A percentile compares a stretch with the other conserved stretches of the same genome.
phyloP scores from a whole-genome alignment of 2,888 invertebrate species.

The Lepetodrilus schrolli region DNA sequence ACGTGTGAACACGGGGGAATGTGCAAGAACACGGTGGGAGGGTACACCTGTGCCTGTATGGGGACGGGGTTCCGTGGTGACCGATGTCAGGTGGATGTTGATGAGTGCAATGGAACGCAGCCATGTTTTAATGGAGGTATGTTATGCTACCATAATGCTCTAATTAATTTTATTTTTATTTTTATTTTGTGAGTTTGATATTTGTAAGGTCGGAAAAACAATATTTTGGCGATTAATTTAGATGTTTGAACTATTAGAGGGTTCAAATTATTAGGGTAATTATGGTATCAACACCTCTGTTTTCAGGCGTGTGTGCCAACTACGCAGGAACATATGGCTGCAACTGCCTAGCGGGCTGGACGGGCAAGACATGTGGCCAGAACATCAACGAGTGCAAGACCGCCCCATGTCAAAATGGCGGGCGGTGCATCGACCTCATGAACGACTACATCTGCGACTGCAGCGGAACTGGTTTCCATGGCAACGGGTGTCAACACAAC shows the following conservation, averaged over 20 bases:
- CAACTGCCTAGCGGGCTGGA: slow-evolving; percentile 60
- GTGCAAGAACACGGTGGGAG: slow-evolving; percentile 57
- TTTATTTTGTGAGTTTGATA: too few relatives aligned
- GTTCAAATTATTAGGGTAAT: too few relatives aligned
- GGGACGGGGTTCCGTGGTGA: slow-evolving; percentile 62
- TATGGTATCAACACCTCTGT: too few relatives aligned
- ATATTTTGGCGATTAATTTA: too few relatives aligned
- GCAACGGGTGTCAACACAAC: slow-evolving; percentile 48
- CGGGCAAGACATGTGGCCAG: slow-evolving; percentile 60
- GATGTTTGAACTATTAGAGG: too few relatives aligned
- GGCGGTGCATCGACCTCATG: slow-evolving; percentile 49
- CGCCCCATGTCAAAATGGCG: slow-evolving; percentile 60
- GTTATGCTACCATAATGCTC: neutral
- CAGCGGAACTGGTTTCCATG: slow-evolving; percentile 53
- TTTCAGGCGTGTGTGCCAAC: slow-evolving; percentile 56
- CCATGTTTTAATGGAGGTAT: slow-evolving; percentile 68
- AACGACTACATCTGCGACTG: slow-evolving; percentile 56
- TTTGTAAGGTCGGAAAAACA: too few relatives aligned
- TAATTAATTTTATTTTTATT: too few relatives aligned
- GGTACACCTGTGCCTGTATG: slow-evolving; percentile 57
- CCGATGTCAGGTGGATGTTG: slow-evolving; percentile 54
- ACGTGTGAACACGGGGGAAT: slow-evolving; percentile 56
- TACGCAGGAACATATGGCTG: slow-evolving; percentile 55
- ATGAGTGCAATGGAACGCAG: slow-evolving; percentile 56
- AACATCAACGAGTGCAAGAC: slow-evolving; percentile 55